Percentiles rank a stretch among this genome's conserved stretches.
These are phyloP conservation scores for Brachionus calyciflorus DNA, from an alignment of 1,140 invertebrate species.

Conservation along the genomic window DNA sequence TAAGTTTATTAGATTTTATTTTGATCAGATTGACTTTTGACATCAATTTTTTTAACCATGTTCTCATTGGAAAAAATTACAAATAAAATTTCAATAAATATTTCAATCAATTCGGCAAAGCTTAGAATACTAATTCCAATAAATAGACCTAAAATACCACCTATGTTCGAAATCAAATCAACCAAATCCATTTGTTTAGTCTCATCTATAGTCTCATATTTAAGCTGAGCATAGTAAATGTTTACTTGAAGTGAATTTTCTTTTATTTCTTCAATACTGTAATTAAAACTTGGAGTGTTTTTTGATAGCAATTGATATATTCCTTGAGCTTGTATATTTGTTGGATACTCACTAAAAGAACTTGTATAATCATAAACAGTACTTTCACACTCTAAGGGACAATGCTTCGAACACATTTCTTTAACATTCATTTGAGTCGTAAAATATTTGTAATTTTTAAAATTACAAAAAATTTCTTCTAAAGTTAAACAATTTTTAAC, in stretches of 20 bases:
- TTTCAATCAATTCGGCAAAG: slow-evolving; percentile 20
- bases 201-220: neutral
- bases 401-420: neutral
- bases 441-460: neutral
- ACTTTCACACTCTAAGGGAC: slow-evolving; percentile 25
- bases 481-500: neutral
- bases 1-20: no score
- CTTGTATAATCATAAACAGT: neutral
- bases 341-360: neutral
- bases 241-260: neutral
- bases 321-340: neutral
- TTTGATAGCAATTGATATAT: neutral
- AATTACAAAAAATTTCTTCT: neutral
- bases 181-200: neutral
- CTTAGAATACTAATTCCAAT: slow-evolving; percentile 15
- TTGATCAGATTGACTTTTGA: no score
- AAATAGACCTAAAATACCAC: slow-evolving; percentile 12
- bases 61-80: no score
- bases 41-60: no score
- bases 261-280: neutral
- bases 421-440: neutral
- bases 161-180: neutral
- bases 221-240: neutral
- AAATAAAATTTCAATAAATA: neutral
- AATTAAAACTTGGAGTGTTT: neutral